A percentile compares a stretch with the other conserved stretches of the same genome.
phyloP scores from a whole-genome alignment of 2,797 vertebrate species.

The Gymnoscopelus braueri region DNA sequence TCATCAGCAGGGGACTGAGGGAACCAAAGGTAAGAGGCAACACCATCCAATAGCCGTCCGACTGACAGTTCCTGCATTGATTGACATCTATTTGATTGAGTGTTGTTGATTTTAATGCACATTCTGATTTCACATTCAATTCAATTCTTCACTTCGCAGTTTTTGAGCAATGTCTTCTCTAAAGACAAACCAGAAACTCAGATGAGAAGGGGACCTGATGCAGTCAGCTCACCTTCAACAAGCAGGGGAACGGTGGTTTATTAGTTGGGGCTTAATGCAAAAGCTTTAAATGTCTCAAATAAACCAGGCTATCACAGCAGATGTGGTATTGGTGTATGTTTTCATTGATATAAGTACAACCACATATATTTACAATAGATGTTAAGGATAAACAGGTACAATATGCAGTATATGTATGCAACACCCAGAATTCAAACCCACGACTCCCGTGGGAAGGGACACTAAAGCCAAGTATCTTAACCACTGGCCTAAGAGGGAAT shows the following conservation, averaged over 20 bases:
- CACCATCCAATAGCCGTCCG: background rate
- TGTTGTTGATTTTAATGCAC: no score
- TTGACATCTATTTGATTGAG: no score
- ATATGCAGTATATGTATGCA: no score
- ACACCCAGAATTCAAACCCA: no score
- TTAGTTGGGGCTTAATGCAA: conserved; percentile 23
- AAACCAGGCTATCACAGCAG: background rate
- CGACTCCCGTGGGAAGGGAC: no score
- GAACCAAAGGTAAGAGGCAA: conserved; percentile 50
- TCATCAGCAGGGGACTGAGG: conserved; percentile 64
- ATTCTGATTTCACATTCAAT: background rate
- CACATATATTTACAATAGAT: no score
- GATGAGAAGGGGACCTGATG: conserved; percentile 17
- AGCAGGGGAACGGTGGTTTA: conserved; percentile 12
- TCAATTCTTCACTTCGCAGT: conserved; percentile 30
- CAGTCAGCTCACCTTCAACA: background rate
- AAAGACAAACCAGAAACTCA: conserved; percentile 37
- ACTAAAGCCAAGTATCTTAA: no score
- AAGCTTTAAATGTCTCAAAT: background rate
- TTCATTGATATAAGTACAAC: no score
- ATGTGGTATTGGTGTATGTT: background rate
- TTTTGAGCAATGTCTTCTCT: conserved; percentile 43
- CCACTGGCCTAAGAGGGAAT: no score
- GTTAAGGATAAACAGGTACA: no score
- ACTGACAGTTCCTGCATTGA: no score